Percentiles rank a stretch among this genome's conserved stretches.
Conservation (phyloP, 2,888 invertebrate genomes). For the Erebia aethiops region DNA sequence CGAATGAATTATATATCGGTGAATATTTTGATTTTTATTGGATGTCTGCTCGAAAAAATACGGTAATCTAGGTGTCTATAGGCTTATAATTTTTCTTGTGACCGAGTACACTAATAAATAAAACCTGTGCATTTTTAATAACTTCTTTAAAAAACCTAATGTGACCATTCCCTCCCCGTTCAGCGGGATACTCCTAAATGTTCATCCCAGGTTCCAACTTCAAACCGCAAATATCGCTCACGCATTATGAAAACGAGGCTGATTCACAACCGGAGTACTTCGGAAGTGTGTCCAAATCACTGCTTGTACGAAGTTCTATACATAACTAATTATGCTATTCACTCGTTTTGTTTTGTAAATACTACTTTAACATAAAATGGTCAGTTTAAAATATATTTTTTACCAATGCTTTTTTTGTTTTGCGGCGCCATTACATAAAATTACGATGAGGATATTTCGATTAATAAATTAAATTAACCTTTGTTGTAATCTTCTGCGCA, state of each 20-base stretch:
- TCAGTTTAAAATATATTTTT: background rate
- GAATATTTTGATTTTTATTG: background rate
- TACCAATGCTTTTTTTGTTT: background rate
- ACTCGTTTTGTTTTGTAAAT: background rate
- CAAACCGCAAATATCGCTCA: background rate
- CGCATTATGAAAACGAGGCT: background rate
- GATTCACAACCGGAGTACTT: background rate
- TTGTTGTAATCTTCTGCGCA: background rate
- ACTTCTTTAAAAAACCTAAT: background rate
- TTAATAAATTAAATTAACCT: slow-evolving; percentile 7
- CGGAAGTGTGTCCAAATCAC: background rate
- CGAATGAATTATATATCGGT: slow-evolving; percentile 2
- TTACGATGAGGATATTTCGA: background rate
- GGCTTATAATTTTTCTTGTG: too few species aligned
- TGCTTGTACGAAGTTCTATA: background rate
- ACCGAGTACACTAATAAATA: too few species aligned
- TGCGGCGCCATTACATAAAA: background rate
- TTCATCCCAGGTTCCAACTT: background rate
- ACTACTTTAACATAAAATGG: background rate
- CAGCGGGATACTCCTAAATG: background rate
- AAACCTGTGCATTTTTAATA: too few species aligned
- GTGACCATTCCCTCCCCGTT: background rate
- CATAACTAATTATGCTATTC: background rate
- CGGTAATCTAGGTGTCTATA: too few species aligned
- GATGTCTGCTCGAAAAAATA: too few species aligned